A percentile compares a stretch with the other conserved stretches of the same genome.
These are phyloP conservation scores for Heliconius eleuchia DNA, from an alignment of 1,140 invertebrate genomes.

Conservation along the genomic window DNA sequence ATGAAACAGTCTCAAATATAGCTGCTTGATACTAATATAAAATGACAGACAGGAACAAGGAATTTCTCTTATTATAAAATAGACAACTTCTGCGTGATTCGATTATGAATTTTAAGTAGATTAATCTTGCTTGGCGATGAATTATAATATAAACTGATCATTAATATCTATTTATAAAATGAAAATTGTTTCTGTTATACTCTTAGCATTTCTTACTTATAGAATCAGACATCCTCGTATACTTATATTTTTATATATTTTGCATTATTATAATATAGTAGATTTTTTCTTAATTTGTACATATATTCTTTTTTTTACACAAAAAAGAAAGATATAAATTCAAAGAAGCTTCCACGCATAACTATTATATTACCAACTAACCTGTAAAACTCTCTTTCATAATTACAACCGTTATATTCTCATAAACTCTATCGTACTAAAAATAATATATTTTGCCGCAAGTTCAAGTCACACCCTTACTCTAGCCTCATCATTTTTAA, in stretches of 20 bases:
- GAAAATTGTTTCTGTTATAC: background rate
- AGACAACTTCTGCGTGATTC: background rate
- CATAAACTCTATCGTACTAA: background rate
- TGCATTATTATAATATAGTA: no score
- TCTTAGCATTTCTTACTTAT: background rate
- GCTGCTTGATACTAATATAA: background rate
- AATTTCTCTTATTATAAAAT: background rate
- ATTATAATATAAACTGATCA: slow-evolving; percentile 1
- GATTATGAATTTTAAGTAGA: background rate
- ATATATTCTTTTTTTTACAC: no score
- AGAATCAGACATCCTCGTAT: no score
- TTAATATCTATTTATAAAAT: background rate
- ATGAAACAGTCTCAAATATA: no score
- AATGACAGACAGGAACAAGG: background rate
- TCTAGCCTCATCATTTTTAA: background rate
- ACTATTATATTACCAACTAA: background rate
- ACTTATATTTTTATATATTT: no score
- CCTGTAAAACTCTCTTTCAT: background rate
- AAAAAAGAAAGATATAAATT: no score
- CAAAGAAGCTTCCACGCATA: background rate
- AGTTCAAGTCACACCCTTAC: slow-evolving; percentile 7
- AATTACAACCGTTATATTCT: background rate
- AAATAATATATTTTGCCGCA: slow-evolving; percentile 2
- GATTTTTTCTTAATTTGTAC: no score
- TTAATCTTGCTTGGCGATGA: background rate